phyloP scores from a whole-genome alignment of 2,888 invertebrate species.

The Agrochola litura region DNA sequence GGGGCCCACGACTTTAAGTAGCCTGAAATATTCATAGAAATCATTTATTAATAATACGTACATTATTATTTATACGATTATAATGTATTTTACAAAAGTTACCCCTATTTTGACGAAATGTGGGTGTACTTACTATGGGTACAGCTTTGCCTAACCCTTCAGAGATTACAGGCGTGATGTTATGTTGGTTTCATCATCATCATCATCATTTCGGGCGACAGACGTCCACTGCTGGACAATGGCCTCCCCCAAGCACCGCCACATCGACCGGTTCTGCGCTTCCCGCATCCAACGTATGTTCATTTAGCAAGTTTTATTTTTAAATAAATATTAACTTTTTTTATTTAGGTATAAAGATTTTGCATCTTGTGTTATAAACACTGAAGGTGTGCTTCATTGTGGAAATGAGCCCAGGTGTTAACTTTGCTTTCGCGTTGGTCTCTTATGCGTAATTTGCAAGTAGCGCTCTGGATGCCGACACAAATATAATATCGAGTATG shows the following conservation, averaged over 20 bases:
- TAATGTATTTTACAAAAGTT: neutral
- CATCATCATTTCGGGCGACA: no score
- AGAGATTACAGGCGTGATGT: neutral
- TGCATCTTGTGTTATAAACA: neutral
- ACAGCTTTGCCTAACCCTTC: neutral
- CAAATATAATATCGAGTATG: neutral
- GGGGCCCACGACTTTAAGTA: slow-evolving; percentile 98
- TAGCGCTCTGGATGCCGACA: no score
- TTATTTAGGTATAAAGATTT: neutral
- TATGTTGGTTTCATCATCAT: neutral
- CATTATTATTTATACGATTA: neutral
- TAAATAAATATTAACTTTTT: neutral
- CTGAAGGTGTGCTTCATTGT: neutral
- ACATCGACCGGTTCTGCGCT: no score
- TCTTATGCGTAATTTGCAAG: neutral
- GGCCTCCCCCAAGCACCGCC: no score
- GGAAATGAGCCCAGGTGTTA: neutral
- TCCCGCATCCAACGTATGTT: neutral
- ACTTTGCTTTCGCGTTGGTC: neutral
- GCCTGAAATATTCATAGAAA: slow-evolving; percentile 78
- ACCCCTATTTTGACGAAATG: neutral
- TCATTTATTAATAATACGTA: neutral
- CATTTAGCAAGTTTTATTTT: neutral
- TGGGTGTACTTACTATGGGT: neutral
- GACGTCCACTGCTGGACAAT: no score